Conservation (phyloP, 1,140 invertebrate species). For the Lepeophtheirus salmonis region DNA sequence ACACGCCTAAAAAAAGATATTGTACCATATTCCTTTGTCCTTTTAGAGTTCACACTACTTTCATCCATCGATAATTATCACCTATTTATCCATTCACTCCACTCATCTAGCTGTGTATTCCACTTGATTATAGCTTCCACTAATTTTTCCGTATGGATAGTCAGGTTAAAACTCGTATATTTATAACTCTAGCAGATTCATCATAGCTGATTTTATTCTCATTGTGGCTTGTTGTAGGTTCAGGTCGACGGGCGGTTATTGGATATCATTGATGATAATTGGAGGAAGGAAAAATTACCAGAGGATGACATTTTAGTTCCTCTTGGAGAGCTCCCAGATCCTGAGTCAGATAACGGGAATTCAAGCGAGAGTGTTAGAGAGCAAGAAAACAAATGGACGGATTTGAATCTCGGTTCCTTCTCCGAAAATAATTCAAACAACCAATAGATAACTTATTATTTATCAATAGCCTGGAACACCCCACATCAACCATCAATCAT, state of each 20-base stretch:
- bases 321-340: constrained; percentile 64
- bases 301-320: constrained; percentile 77
- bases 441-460: neutral
- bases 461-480: neutral
- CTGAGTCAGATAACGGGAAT: constrained; percentile 79
- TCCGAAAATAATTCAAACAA: constrained; percentile 27
- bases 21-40: too few species aligned
- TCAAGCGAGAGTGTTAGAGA: constrained; percentile 69
- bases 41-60: too few species aligned
- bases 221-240: constrained; percentile 25
- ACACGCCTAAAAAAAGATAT: too few species aligned
- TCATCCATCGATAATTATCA: too few species aligned
- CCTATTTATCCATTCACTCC: too few species aligned
- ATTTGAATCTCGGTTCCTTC: constrained; percentile 45
- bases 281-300: constrained; percentile 66
- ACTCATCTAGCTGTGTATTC: too few species aligned
- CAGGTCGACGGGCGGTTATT: constrained; percentile 51
- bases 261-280: constrained; percentile 69
- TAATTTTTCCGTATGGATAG: neutral
- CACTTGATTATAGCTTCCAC: too few species aligned
- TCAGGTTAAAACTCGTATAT: neutral
- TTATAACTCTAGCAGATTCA: too few species aligned
- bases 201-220: neutral
- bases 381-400: constrained; percentile 72
- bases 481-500: neutral